Conservation (phyloP, 2,113 vertebrate genomes). For the Mixornis gularis region DNA sequence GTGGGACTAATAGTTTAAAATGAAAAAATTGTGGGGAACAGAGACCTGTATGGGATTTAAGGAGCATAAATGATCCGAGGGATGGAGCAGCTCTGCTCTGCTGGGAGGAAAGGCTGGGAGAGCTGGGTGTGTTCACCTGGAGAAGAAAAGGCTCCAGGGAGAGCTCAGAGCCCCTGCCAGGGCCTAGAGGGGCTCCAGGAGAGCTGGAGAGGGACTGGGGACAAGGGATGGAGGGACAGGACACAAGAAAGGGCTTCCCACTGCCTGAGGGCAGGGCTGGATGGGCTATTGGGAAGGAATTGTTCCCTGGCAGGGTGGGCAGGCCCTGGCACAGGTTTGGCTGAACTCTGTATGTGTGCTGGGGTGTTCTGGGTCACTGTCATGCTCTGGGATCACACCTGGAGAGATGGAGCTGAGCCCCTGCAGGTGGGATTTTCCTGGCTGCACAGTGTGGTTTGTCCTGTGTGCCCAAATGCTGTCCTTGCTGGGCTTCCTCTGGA, state of each 20-base stretch:
- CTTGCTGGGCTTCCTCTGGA: neutral
- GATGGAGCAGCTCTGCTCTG: neutral
- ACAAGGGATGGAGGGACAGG: neutral
- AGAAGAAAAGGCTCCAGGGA: neutral
- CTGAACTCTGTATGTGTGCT: neutral
- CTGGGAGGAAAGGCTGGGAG: neutral
- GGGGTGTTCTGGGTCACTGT: accelerated
- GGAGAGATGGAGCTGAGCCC: neutral
- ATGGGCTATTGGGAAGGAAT: neutral
- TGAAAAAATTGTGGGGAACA: neutral
- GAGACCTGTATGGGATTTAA: neutral
- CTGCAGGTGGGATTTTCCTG: neutral
- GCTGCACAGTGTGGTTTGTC: neutral
- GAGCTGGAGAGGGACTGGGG: neutral
- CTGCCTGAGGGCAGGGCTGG: neutral
- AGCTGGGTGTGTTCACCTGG: accelerated
- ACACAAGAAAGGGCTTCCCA: neutral
- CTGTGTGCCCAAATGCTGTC: neutral
- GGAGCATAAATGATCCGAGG: neutral
- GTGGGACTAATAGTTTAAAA: neutral
- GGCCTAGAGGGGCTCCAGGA: neutral
- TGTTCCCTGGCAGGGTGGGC: neutral
- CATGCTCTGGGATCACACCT: neutral
- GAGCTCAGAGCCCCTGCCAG: accelerated
- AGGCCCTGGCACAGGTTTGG: neutral